Evolutionary conservation across 2,797 vertebrate genomes (phyloP).

Genomic region (Chelmon rostratus): DNA sequence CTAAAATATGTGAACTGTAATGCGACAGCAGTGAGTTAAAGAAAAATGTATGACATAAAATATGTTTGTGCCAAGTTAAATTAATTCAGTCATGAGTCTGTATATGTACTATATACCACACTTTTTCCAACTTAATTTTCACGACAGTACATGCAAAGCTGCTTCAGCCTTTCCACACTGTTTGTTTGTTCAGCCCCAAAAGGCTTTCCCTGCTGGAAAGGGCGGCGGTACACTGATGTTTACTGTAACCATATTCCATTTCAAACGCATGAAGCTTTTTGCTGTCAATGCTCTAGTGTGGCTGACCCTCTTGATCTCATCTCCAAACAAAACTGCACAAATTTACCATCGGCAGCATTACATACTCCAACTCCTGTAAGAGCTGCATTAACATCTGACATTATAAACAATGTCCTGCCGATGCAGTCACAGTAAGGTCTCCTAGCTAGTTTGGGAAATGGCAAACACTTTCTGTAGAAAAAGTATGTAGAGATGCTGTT

Average conservation of each 20-base stretch:
- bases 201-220: slow-evolving; percentile 76
- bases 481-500: slow-evolving; percentile 2
- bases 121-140: slow-evolving; percentile 36
- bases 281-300: slow-evolving; percentile 76
- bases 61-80: slow-evolving; percentile 43
- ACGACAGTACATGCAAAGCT: slow-evolving; percentile 59
- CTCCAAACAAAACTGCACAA: slow-evolving; percentile 55
- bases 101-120: slow-evolving; percentile 23
- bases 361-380: slow-evolving; percentile 30
- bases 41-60: slow-evolving; percentile 49
- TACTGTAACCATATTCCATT: slow-evolving; percentile 77
- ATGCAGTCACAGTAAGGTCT: slow-evolving; percentile 23
- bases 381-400: slow-evolving; percentile 38
- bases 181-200: slow-evolving; percentile 78
- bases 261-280: slow-evolving; percentile 68
- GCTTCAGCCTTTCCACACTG: slow-evolving; percentile 61
- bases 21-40: slow-evolving; percentile 43
- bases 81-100: slow-evolving; percentile 41
- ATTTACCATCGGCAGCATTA: slow-evolving; percentile 33
- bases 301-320: slow-evolving; percentile 69
- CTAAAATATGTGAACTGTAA: slow-evolving; percentile 36
- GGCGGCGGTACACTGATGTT: slow-evolving; percentile 66
- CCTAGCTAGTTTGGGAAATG: slow-evolving; percentile 16
- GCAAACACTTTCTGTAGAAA: slow-evolving; percentile 29
- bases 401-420: slow-evolving; percentile 49